Conservation (phyloP, 2,797 vertebrate species). For the Limosa lapponica region DNA sequence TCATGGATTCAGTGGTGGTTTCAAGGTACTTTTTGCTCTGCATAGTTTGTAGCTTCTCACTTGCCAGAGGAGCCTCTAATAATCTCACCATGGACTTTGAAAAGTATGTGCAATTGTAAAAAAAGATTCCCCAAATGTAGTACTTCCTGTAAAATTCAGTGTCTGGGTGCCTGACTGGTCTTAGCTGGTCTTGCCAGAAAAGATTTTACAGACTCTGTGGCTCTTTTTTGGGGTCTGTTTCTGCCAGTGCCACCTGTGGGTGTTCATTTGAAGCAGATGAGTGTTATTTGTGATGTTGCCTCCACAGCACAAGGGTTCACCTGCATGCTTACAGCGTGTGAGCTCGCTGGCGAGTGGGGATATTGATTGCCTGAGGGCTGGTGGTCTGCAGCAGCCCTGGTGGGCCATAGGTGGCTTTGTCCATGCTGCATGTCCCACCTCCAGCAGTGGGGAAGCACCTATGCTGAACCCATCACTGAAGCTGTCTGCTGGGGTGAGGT, state of each 20-base stretch:
- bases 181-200: neutral
- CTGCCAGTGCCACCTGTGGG: neutral
- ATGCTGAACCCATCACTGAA: neutral
- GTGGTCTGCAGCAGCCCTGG: neutral
- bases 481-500: neutral
- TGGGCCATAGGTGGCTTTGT: neutral
- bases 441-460: neutral
- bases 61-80: neutral
- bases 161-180: neutral
- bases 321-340: fast-evolving
- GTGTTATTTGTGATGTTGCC: neutral
- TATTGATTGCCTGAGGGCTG: fast-evolving
- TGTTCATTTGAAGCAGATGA: neutral
- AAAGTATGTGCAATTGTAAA: neutral
- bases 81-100: neutral
- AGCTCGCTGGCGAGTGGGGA: neutral
- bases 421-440: neutral
- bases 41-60: neutral
- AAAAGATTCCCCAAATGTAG: neutral
- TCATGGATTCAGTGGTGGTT: neutral
- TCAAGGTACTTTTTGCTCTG: neutral
- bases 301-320: neutral
- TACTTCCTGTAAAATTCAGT: neutral
- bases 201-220: neutral
- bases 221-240: neutral